Evolutionary conservation across 2,113 vertebrate species (phyloP).

Genomic region (Peromyscus polionotus): DNA sequence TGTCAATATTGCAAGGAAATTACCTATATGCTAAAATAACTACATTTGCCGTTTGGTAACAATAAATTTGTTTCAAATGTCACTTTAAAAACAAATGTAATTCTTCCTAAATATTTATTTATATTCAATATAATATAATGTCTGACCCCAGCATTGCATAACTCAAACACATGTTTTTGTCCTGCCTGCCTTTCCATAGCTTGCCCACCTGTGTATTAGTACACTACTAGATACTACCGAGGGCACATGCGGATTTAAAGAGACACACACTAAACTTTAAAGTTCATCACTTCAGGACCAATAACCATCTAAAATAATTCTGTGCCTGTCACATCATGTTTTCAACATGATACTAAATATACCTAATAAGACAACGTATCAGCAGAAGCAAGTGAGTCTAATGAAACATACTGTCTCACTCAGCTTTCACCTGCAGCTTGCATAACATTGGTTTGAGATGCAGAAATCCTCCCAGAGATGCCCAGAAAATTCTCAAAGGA

Average conservation of each 20-base stretch:
- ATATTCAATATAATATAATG: neutral
- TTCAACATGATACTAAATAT: neutral
- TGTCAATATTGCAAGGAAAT: constrained; percentile 1
- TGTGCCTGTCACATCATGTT: constrained; percentile 8
- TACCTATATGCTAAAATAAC: neutral
- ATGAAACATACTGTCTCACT: neutral
- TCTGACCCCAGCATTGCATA: neutral
- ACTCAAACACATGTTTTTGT: neutral
- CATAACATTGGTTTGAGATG: constrained; percentile 18
- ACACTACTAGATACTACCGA: neutral
- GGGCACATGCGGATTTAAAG: constrained; percentile 9
- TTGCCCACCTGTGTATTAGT: neutral
- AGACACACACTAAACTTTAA: constrained; percentile 31
- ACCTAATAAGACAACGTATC: constrained; percentile 30
- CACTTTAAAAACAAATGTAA: constrained; percentile 57
- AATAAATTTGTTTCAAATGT: constrained; percentile 26
- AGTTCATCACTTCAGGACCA: constrained; percentile 49
- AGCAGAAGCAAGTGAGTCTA: constrained; percentile 5
- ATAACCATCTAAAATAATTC: constrained; percentile 48
- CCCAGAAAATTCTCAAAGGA: constrained; percentile 36
- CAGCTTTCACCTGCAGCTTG: constrained; percentile 23
- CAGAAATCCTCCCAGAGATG: neutral
- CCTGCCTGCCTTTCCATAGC: neutral
- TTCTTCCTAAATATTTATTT: neutral
- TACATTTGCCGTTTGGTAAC: constrained; percentile 24